These are phyloP conservation scores for Neoascia interrupta DNA, from an alignment of 2,888 invertebrate species.

Conservation along the genomic window DNA sequence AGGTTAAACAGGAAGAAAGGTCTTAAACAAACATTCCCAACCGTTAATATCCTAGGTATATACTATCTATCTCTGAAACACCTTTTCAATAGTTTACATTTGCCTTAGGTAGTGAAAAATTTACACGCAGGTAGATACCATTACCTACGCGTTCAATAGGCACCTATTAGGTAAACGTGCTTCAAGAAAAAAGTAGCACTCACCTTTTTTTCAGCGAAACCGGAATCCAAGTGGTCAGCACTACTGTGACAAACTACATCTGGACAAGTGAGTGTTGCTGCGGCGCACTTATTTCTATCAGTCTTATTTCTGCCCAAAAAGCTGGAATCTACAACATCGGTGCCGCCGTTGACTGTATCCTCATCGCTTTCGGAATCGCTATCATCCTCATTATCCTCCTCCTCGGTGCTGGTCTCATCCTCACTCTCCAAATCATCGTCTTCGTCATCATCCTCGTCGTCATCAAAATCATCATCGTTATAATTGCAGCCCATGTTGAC, in stretches of 20 bases:
- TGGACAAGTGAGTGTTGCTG: not conserved
- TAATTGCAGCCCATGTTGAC: too few species aligned
- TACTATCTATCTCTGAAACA: too few species aligned
- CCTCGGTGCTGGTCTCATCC: constrained; percentile 22
- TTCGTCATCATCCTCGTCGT: constrained; percentile 47
- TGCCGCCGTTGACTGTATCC: constrained; percentile 13
- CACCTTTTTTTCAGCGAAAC: constrained; percentile 72
- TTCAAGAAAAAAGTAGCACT: constrained; percentile 11
- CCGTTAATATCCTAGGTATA: too few species aligned
- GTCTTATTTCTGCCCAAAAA: constrained; percentile 49
- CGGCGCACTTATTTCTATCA: constrained; percentile 57
- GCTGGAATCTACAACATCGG: constrained; percentile 56
- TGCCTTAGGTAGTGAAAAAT: too few species aligned
- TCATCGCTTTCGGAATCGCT: constrained; percentile 18
- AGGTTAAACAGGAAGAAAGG: too few species aligned
- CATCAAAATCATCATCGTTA: constrained; percentile 42
- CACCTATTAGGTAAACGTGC: too few species aligned
- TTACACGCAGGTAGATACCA: too few species aligned
- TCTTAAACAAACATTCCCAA: too few species aligned
- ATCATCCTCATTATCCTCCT: constrained; percentile 20
- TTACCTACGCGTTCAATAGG: too few species aligned
- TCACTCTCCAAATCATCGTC: constrained; percentile 23
- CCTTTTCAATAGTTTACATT: too few species aligned
- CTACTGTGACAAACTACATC: not conserved
- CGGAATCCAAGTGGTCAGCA: constrained; percentile 70